Base-by-base conservation (phyloP, 2,113 vertebrate genomes). In the Mus spicilegus region DNA sequence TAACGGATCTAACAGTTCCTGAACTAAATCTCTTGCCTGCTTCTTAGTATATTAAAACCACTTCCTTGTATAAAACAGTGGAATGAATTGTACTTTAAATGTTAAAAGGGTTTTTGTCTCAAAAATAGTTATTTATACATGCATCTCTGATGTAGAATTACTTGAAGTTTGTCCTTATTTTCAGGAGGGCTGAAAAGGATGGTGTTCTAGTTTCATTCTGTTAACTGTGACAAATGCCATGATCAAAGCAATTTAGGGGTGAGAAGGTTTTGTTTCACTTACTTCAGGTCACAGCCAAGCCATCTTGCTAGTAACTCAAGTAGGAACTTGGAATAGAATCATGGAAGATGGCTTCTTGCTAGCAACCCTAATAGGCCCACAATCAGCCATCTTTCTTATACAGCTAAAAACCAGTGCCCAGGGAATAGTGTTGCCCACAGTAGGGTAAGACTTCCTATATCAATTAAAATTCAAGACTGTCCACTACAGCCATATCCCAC, bases 91-190 rank as follows among this genome's bases (percentile, higher is more conserved):
- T 56, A 69, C 54, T 88, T 82, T 86, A 90, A 89, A 73, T 51
- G 6, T 78, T 85, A 65, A 92, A 88, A 8, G 42, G 42, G 42
- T 3, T 73, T 93, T 75, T 67, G 17, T 39, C 70, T 93, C 72
- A 49, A 90, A 36, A 46, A 3, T 19, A 87, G 6, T 33, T 89
- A 16, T 69, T 81, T 76, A 65, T 84, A 33, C 80, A 16, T 69
- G 2, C 20, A 36, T 89, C 87, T 73, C 14, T 28, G 78, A 8
- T 46, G 36, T 17, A 28, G 3, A 39, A 73, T 30, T 84, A 26
- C 92, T 90, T 54, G 30, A 76, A 54, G 77, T 95, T 95, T 77
- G 28, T 54, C 17, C 46, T 85, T 46, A 85, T 49, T 95, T 56
- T 30, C 26, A 49, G 46, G 16, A 63, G 9, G 9, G 0, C 19